A percentile compares a stretch with the other conserved stretches of the same genome.
Conservation (phyloP, 2,888 invertebrate genomes). For the Galeruca laticollis region DNA sequence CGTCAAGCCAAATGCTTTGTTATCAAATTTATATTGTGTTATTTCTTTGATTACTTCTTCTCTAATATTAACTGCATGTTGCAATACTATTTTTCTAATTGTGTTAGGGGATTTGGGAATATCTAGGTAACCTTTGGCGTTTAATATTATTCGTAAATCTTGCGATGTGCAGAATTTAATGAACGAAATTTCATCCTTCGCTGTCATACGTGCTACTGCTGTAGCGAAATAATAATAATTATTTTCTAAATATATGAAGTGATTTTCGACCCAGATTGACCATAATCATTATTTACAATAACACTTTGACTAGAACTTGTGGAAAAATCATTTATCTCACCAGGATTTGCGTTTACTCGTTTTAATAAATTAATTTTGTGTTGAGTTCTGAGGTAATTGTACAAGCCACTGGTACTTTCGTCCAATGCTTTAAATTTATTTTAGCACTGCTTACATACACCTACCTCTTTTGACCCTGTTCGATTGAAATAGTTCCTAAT, state of each 20-base stretch:
- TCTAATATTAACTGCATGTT: not conserved
- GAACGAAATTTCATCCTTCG: not conserved
- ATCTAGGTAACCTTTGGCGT: not conserved
- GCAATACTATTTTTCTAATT: slow-evolving; percentile 6
- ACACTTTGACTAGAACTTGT: too few species aligned
- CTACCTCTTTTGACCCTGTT: slow-evolving; percentile 11
- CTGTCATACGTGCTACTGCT: not conserved
- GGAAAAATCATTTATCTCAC: too few species aligned
- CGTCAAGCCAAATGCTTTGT: slow-evolving; percentile 23
- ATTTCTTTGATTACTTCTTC: slow-evolving; percentile 9
- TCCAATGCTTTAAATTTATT: slow-evolving; percentile 19
- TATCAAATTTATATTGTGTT: slow-evolving; percentile 39
- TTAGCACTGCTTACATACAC: slow-evolving; percentile 19
- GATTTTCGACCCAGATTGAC: too few species aligned
- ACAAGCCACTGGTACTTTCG: slow-evolving; percentile 25
- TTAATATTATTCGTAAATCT: slow-evolving; percentile 15
- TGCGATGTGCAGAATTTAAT: slow-evolving; percentile 13
- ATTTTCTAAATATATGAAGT: too few species aligned
- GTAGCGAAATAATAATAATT: not conserved
- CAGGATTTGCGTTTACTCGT: slow-evolving; percentile 1
- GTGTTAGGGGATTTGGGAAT: slow-evolving; percentile 19
- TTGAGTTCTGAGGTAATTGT: slow-evolving; percentile 15
- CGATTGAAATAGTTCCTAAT: slow-evolving; percentile 8
- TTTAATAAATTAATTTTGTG: slow-evolving; percentile 16
- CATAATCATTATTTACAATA: too few species aligned